A percentile compares a stretch with the other conserved stretches of the same genome.
Evolutionary conservation across 2,888 invertebrate genomes (phyloP).

Genomic region (Acrobasis suavella): DNA sequence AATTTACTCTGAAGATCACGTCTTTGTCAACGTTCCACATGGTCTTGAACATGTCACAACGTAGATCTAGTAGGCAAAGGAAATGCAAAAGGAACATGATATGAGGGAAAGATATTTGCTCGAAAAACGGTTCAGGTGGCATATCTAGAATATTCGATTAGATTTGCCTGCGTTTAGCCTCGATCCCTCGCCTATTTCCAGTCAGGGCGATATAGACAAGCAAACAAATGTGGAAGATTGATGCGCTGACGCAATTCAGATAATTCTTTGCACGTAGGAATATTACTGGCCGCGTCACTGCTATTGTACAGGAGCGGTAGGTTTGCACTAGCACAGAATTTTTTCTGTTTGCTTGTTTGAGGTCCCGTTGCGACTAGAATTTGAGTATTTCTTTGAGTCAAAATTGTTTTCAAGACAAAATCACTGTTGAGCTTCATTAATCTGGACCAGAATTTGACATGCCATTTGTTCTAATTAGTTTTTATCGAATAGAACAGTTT

Average conservation of each 20-base stretch:
- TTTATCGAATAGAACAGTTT: too few relatives aligned
- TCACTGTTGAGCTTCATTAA: too few relatives aligned
- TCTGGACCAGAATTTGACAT: too few relatives aligned
- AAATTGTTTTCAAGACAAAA: too few relatives aligned
- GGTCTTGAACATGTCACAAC: too few relatives aligned
- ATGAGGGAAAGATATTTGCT: too few relatives aligned
- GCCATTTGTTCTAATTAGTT: too few relatives aligned
- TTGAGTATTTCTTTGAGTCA: background rate
- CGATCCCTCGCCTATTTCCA: background rate
- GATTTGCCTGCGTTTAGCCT: background rate
- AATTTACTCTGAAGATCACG: too few relatives aligned
- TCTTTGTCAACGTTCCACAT: too few relatives aligned
- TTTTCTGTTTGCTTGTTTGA: background rate
- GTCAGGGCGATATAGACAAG: constrained; percentile 1
- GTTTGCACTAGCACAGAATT: background rate
- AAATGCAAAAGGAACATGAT: too few relatives aligned
- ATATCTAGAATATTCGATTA: background rate
- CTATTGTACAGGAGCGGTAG: background rate
- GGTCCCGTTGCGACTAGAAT: background rate
- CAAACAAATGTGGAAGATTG: constrained; percentile 13
- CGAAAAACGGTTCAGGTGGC: too few relatives aligned
- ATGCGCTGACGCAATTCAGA: constrained; percentile 8
- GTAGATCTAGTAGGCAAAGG: too few relatives aligned
- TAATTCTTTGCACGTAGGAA: constrained; percentile 4
- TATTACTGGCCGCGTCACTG: constrained; percentile 1